phyloP scores from a whole-genome alignment of 2,113 vertebrate genomes.

The Alces alces region DNA sequence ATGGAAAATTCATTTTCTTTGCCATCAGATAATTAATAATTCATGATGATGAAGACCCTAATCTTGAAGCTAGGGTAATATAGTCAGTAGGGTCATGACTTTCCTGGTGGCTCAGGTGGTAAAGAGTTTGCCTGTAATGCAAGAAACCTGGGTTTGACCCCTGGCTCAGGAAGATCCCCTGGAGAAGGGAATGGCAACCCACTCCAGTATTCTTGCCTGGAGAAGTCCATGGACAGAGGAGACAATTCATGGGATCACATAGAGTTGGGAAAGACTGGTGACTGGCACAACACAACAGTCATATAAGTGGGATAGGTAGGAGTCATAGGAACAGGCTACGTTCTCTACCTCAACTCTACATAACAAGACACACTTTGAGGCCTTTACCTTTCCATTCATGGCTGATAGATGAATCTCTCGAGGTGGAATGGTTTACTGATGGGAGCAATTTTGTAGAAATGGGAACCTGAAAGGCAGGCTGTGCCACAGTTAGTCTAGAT shows the following conservation, averaged over 20 bases:
- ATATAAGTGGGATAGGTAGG: neutral
- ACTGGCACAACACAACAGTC: neutral
- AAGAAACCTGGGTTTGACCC: neutral
- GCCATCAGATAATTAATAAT: neutral
- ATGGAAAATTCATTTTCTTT: neutral
- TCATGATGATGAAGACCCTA: neutral
- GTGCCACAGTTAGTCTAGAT: neutral
- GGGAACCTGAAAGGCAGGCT: neutral
- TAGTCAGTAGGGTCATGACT: neutral
- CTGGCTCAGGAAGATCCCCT: neutral
- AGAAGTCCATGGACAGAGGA: neutral
- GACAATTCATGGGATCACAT: neutral
- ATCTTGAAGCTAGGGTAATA: neutral
- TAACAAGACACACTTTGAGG: neutral
- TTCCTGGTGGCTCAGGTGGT: neutral
- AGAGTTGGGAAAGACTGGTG: neutral
- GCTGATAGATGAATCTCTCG: neutral
- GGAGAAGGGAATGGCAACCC: neutral
- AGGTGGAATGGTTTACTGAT: neutral
- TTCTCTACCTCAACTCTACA: fast-evolving
- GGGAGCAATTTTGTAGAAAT: neutral
- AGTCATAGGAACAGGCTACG: neutral
- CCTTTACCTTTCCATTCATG: neutral
- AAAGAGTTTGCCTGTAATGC: neutral
- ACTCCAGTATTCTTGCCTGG: neutral